These are phyloP conservation scores for Drosophila melanica DNA, from an alignment of 1,140 invertebrate species.

Conservation along the genomic window DNA sequence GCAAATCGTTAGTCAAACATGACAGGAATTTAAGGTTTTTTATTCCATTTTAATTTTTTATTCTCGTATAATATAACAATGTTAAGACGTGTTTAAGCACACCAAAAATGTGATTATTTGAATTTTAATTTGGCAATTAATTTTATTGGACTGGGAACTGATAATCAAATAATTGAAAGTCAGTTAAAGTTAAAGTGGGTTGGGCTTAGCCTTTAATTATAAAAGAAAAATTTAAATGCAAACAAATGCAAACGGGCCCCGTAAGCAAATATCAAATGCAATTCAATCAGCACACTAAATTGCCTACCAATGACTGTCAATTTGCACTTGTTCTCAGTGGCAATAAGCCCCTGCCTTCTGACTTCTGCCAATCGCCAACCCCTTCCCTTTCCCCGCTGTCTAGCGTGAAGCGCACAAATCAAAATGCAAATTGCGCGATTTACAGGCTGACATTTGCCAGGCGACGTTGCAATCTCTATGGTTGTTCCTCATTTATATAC, in stretches of 20 bases:
- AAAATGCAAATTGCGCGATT: slow-evolving; percentile 72
- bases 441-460: slow-evolving; percentile 52
- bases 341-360: neutral
- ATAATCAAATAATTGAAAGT: slow-evolving; percentile 10
- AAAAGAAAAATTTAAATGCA: slow-evolving; percentile 9
- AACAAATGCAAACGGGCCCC: neutral
- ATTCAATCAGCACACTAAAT: slow-evolving; percentile 66
- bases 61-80: neutral
- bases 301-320: slow-evolving; percentile 47
- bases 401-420: slow-evolving; percentile 66
- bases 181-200: slow-evolving; percentile 6
- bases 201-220: neutral
- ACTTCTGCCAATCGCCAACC: neutral
- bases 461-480: slow-evolving; percentile 39
- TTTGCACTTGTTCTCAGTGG: slow-evolving; percentile 10
- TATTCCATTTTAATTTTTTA: neutral
- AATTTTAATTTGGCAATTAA: neutral
- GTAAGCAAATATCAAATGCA: slow-evolving; percentile 53
- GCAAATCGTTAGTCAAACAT: slow-evolving; percentile 28
- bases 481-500: slow-evolving; percentile 5
- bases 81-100: slow-evolving; percentile 6
- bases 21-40: slow-evolving; percentile 28
- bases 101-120: slow-evolving; percentile 8
- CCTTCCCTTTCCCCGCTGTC: slow-evolving; percentile 22
- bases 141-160: neutral